Evolutionary conservation across 2,797 vertebrate genomes (phyloP).

Genomic region (Tenualosa thibaudeaui): DNA sequence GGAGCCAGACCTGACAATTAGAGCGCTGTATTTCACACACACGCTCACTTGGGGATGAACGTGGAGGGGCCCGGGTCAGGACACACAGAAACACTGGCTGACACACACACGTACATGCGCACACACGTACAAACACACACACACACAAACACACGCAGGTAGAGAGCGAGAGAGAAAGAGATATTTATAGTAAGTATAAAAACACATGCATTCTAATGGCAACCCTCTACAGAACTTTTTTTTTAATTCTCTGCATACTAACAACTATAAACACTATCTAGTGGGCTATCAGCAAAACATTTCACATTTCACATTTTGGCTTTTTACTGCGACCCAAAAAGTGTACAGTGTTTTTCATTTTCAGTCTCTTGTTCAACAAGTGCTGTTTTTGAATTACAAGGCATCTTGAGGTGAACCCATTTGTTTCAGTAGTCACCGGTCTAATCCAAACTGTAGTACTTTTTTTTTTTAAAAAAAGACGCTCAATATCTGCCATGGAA

Average conservation of each 20-base stretch:
- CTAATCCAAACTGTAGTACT: constrained; percentile 37
- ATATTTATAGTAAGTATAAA: background rate
- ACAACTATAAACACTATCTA: background rate
- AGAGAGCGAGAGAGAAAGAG: background rate
- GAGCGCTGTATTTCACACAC: constrained; percentile 73
- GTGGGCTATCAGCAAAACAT: background rate
- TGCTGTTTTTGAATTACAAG: background rate
- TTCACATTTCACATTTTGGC: constrained; percentile 2
- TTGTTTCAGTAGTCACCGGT: background rate
- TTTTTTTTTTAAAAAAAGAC: constrained; percentile 43
- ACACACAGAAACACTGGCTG: constrained; percentile 30
- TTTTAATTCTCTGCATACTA: background rate
- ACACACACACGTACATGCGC: constrained; percentile 35
- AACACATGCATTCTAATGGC: too few species aligned
- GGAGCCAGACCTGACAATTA: constrained; percentile 82
- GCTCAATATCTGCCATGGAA: constrained; percentile 69
- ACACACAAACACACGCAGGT: constrained; percentile 11
- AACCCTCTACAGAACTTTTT: too few species aligned
- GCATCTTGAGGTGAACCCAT: background rate
- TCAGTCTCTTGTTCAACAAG: background rate
- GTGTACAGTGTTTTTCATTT: background rate
- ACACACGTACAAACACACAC: constrained; percentile 32
- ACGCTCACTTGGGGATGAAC: constrained; percentile 26
- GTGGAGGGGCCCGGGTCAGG: constrained; percentile 10
- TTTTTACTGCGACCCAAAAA: background rate